Evolutionary conservation across 1,140 invertebrate genomes (phyloP).

Genomic region (Drosophila pruinosa): DNA sequence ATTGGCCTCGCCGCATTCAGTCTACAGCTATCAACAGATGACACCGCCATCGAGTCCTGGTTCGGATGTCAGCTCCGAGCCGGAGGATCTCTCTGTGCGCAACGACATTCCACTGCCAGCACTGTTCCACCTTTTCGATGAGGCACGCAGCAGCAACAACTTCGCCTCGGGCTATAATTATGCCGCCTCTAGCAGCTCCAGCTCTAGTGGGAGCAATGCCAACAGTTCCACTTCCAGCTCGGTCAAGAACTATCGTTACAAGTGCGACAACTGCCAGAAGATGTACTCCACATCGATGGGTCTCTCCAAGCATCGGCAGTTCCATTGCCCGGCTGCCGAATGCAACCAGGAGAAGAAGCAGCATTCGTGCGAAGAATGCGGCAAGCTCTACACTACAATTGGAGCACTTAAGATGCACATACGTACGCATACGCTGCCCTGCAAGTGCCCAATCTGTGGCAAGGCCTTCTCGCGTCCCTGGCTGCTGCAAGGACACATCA

Average conservation of each 20-base stretch:
- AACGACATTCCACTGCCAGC: slow-evolving; percentile 79
- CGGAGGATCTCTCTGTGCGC: slow-evolving; percentile 78
- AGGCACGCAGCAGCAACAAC: slow-evolving; percentile 59
- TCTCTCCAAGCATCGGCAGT: slow-evolving; percentile 96
- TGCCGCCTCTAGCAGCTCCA: slow-evolving; percentile 84
- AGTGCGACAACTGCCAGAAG: slow-evolving; percentile 96
- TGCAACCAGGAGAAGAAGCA: slow-evolving; percentile 84
- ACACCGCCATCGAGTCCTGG: slow-evolving; percentile 80
- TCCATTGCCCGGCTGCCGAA: slow-evolving; percentile 91
- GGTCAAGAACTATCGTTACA: slow-evolving; percentile 87
- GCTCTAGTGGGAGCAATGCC: neutral
- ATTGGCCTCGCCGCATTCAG: slow-evolving; percentile 65
- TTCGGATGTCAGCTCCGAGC: slow-evolving; percentile 70
- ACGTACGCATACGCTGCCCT: slow-evolving; percentile 93
- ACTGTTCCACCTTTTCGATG: slow-evolving; percentile 78
- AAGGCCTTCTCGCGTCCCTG: slow-evolving; percentile 98
- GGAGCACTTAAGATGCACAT: slow-evolving; percentile 89
- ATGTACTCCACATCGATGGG: slow-evolving; percentile 98
- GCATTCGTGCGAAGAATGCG: slow-evolving; percentile 84
- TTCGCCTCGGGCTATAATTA: slow-evolving; percentile 77
- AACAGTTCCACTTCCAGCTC: neutral
- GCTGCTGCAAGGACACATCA: slow-evolving; percentile 96
- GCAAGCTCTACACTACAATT: slow-evolving; percentile 84
- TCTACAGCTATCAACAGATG: slow-evolving; percentile 76
- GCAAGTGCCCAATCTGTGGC: slow-evolving; percentile 97